A percentile compares a stretch with the other conserved stretches of the same genome.
These are phyloP conservation scores for Corythornis vintsioides DNA, from an alignment of 2,113 vertebrate genomes.

Conservation along the genomic window DNA sequence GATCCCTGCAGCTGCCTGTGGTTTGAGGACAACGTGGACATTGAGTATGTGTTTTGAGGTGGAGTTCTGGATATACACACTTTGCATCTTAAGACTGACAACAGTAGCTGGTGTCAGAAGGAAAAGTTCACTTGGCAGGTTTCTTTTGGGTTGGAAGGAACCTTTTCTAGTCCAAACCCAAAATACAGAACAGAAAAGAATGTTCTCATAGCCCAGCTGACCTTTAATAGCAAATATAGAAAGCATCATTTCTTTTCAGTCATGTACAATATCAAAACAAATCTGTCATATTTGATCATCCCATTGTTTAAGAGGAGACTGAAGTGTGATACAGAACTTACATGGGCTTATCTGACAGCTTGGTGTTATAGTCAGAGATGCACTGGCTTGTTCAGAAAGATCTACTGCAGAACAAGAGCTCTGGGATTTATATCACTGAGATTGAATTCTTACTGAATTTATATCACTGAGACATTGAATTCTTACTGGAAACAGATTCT, in stretches of 20 bases:
- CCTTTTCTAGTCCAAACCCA: not conserved
- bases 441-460: not conserved
- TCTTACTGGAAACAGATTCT: not conserved
- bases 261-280: not conserved
- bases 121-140: not conserved
- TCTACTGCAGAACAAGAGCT: not conserved
- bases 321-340: not conserved
- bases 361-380: not conserved
- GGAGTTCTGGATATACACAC: not conserved
- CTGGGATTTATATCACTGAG: not conserved
- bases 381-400: not conserved
- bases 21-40: not conserved
- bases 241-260: not conserved
- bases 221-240: not conserved
- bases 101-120: not conserved
- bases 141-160: not conserved
- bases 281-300: not conserved
- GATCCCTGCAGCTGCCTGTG: not conserved
- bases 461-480: not conserved
- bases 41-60: not conserved
- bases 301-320: not conserved
- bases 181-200: not conserved
- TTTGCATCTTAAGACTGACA: not conserved
- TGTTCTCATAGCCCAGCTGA: not conserved
- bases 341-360: not conserved